Conservation (phyloP, 2,797 vertebrate genomes). For the Brachyalestes nurse region DNA sequence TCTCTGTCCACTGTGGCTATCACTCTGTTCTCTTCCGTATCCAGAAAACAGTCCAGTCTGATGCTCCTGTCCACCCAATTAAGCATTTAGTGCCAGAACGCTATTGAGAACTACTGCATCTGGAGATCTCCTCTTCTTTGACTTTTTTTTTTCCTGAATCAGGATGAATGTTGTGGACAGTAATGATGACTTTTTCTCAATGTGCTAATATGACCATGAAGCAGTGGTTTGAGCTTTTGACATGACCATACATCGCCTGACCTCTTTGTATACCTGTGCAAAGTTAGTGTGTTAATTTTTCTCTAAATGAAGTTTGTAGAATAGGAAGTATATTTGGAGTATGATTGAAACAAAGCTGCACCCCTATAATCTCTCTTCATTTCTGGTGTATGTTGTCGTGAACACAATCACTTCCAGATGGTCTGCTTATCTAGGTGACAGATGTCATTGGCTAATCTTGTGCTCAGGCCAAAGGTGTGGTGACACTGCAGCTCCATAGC, state of each 20-base stretch:
- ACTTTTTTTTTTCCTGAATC: too few relatives aligned
- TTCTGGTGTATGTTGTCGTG: neutral
- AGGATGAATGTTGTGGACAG: neutral
- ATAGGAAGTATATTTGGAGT: neutral
- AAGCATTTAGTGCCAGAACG: neutral
- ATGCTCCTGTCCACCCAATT: neutral
- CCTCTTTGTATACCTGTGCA: neutral
- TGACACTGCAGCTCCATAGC: neutral
- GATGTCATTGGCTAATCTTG: neutral
- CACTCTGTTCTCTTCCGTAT: neutral
- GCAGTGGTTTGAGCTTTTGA: neutral
- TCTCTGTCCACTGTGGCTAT: neutral
- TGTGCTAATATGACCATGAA: neutral
- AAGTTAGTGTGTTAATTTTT: too few relatives aligned
- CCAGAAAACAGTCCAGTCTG: neutral
- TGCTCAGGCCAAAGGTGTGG: constrained; percentile 1
- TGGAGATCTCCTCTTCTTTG: too few relatives aligned
- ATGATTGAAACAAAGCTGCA: too few relatives aligned
- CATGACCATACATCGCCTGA: neutral
- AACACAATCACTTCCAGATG: neutral
- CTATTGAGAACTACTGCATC: neutral
- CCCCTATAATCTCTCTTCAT: neutral
- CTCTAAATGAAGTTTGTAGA: neutral
- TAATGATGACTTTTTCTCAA: neutral
- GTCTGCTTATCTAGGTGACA: neutral